Evolutionary conservation across 2,113 vertebrate species (phyloP), one percentile per base, ranked within the genome.

Genomic region (Amazona vittata): DNA sequence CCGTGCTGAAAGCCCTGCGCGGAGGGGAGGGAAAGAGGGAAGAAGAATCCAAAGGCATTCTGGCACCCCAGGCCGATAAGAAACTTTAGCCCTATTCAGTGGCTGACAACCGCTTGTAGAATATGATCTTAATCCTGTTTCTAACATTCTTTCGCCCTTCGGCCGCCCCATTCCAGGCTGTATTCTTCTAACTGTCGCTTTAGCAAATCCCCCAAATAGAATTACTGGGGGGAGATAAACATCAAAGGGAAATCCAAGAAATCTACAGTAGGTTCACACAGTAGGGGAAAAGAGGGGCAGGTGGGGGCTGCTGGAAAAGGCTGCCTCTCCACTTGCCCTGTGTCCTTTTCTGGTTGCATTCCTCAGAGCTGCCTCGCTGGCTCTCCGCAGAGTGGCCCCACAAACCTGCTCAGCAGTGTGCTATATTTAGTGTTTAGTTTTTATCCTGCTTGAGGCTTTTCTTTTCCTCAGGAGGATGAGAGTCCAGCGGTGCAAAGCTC

Each of bases 101-200:
- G 39, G 94, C 96, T 99, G 99, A 99, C 99, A 99, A 96, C 90
- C 98, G 93, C 98, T 98, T 98, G 98, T 98, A 99, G 98, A 99
- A 99, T 99, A 99, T 98, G 98, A 99, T 98, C 98, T 98, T 99
- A 99, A 99, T 99, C 99, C 98, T 98, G 98, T 99, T 99, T 98
- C 98, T 96, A 99, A 98, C 98, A 98, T 98, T 99, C 98, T 98
- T 98, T 98, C 97, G 98, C 97, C 97, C 96, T 92, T 98, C 94
- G 98, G 98, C 98, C 97, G 97, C 97, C 98, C 98, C 97, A 96
- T 98, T 98, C 98, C 94, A 52, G 97, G 82, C 98, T 98, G 98
- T 98, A 98, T 99, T 99, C 98, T 99, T 98, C 97, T 77, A 98
- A 97, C 98, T 95, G 98, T 96, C 98, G 98, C 98, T 97, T 97